A percentile compares a stretch with the other conserved stretches of the same genome.
phyloP scores from a whole-genome alignment of 2,797 vertebrate genomes.

The Linurgus olivaceus region DNA sequence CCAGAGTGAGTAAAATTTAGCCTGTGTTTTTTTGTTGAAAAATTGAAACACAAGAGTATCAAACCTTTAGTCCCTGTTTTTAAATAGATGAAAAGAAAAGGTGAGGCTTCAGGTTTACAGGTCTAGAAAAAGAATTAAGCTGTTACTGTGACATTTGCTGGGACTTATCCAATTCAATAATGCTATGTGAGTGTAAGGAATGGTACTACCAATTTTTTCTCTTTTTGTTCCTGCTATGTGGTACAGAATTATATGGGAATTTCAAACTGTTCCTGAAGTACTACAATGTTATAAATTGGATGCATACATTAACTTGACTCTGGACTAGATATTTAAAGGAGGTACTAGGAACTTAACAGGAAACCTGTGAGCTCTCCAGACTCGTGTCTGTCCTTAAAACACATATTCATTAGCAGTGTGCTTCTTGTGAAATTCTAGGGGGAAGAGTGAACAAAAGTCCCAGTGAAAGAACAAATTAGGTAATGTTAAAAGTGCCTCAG shows the following conservation, averaged over 20 bases:
- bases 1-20: slow-evolving; percentile 79
- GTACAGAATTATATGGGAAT: background rate
- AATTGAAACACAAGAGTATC: background rate
- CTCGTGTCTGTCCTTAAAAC: background rate
- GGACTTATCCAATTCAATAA: background rate
- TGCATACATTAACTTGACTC: background rate
- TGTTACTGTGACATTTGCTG: background rate
- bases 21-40: background rate
- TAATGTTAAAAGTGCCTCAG: background rate
- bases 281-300: background rate
- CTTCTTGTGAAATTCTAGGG: background rate
- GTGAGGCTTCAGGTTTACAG: background rate
- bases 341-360: background rate
- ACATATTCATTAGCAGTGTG: background rate
- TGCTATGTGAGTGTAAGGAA: background rate
- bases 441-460: background rate
- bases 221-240: background rate
- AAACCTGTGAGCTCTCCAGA: background rate
- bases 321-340: background rate
- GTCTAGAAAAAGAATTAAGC: background rate
- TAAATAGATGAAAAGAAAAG: background rate
- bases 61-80: background rate
- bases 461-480: background rate
- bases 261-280: background rate
- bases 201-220: background rate